These are phyloP conservation scores for Bursaphelenchus okinawaensis DNA, from an alignment of 2,888 invertebrate genomes.

Conservation along the genomic window DNA sequence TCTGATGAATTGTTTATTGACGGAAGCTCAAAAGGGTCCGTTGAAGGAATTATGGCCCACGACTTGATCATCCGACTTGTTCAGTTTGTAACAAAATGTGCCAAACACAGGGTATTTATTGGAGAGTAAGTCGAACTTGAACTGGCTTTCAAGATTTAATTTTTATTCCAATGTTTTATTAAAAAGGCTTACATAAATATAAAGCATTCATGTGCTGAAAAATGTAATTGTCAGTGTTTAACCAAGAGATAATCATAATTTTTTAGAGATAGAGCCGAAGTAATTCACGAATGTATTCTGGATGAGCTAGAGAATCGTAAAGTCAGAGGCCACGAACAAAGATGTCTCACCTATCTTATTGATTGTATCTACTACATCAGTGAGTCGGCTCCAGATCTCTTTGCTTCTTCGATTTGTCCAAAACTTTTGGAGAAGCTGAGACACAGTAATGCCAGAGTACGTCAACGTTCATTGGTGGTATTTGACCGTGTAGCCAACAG, in stretches of 20 bases:
- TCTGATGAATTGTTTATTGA: conserved; percentile 27
- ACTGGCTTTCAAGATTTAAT: no score
- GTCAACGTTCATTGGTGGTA: conserved; percentile 39
- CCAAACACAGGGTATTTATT: conserved; percentile 40
- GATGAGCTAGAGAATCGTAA: conserved; percentile 46
- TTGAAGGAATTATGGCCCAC: conserved; percentile 38
- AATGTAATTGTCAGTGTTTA: conserved; percentile 10
- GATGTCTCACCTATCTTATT: conserved; percentile 40
- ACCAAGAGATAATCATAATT: not conserved
- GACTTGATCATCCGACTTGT: conserved; percentile 29
- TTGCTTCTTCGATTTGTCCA: conserved; percentile 21
- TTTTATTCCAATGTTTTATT: not conserved
- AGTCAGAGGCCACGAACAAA: conserved; percentile 45
- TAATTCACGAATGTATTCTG: conserved; percentile 34
- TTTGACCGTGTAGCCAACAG: conserved; percentile 40
- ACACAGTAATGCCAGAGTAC: conserved; percentile 18
- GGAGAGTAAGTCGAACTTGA: conserved; percentile 27
- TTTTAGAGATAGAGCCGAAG: conserved; percentile 45
- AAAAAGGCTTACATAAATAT: not conserved
- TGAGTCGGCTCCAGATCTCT: conserved; percentile 27
- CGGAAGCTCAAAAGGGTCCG: conserved; percentile 30
- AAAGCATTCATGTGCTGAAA: no score
- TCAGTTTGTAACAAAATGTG: conserved; percentile 38
- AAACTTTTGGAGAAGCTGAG: conserved; percentile 21
- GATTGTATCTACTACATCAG: conserved; percentile 28